These are phyloP conservation scores for Balanococcus diminutus DNA, from an alignment of 2,888 invertebrate genomes.

Conservation along the genomic window DNA sequence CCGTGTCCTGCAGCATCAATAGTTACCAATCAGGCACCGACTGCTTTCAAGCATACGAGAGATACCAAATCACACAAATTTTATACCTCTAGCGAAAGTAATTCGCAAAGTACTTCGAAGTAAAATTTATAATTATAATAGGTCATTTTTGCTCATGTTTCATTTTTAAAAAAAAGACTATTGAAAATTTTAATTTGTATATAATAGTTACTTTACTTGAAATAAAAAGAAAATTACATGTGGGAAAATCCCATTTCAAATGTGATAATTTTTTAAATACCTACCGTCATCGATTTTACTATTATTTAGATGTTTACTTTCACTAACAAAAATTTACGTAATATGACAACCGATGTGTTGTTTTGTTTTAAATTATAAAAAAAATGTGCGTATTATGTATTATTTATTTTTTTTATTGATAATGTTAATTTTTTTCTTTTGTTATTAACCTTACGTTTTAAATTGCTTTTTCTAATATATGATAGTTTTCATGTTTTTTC, in stretches of 20 bases:
- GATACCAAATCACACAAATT: conserved; percentile 86
- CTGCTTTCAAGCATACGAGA: conserved; percentile 82
- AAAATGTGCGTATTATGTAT: conserved; percentile 1
- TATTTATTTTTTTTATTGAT: conserved; percentile 1
- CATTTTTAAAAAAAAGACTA: neutral
- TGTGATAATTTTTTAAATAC: conserved; percentile 7
- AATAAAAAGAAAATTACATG: neutral
- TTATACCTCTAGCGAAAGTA: conserved; percentile 68
- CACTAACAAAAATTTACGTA: neutral
- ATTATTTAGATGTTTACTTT: neutral
- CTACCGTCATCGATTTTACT: neutral
- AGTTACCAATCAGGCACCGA: conserved; percentile 69
- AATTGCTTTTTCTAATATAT: conserved; percentile 27
- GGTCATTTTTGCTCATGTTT: neutral
- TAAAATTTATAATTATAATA: neutral
- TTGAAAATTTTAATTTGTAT: neutral
- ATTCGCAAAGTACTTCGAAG: neutral
- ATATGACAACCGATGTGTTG: neutral
- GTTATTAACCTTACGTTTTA: conserved; percentile 6
- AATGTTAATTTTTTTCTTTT: conserved; percentile 27
- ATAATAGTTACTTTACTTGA: neutral
- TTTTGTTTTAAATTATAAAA: neutral
- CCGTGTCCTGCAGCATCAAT: conserved; percentile 82
- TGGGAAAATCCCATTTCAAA: neutral
- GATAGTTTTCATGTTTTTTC: neutral